Percentiles rank a stretch among this genome's conserved stretches.
phyloP scores from a whole-genome alignment of 1,140 invertebrate genomes.

The Drosophila tani region DNA sequence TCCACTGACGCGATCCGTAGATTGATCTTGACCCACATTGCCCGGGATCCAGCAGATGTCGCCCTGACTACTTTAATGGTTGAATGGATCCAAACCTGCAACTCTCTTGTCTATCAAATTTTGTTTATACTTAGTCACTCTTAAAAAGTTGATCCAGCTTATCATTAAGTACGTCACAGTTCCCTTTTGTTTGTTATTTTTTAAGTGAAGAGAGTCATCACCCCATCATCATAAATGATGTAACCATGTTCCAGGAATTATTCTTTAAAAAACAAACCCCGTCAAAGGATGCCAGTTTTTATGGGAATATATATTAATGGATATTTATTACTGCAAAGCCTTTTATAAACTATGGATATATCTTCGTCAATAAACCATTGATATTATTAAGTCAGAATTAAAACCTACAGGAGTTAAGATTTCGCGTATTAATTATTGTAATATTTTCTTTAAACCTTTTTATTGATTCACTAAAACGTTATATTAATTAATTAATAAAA shows the following conservation, averaged over 20 bases:
- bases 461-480: too few relatives aligned
- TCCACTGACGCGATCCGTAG: conserved; percentile 58
- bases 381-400: too few relatives aligned
- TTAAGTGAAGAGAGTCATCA: background rate
- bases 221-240: background rate
- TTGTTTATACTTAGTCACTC: conserved; percentile 3
- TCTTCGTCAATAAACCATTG: too few relatives aligned
- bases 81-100: background rate
- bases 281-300: background rate
- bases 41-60: conserved; percentile 32
- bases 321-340: too few relatives aligned
- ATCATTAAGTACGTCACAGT: conserved; percentile 1
- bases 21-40: conserved; percentile 57
- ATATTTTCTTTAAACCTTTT: background rate
- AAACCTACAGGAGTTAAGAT: too few relatives aligned
- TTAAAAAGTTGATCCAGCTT: background rate
- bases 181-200: too few relatives aligned
- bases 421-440: background rate
- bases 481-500: background rate
- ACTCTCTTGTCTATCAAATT: background rate
- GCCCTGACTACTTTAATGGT: background rate
- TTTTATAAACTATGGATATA: too few relatives aligned
- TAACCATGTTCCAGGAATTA: background rate
- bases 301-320: background rate
- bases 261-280: background rate